Percentiles rank a stretch among this genome's conserved stretches.
Conservation (phyloP, 2,797 vertebrate species). For the Scyliorhinus canicula region DNA sequence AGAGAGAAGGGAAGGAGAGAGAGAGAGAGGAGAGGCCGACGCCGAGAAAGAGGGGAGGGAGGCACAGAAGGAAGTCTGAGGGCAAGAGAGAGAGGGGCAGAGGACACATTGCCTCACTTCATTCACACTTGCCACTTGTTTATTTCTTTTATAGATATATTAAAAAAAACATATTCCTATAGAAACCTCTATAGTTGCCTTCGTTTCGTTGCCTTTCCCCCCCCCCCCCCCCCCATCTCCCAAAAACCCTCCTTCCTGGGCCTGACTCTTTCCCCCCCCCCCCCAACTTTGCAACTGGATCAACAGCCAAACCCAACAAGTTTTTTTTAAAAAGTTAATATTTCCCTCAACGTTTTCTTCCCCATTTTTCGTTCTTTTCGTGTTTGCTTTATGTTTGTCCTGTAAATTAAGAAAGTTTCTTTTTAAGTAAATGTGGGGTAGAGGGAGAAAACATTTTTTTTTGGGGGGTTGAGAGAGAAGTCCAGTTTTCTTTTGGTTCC, state of each 20-base stretch:
- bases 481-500: not conserved
- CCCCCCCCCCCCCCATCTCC: too few species aligned
- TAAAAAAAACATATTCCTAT: too few species aligned
- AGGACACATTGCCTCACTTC: not conserved
- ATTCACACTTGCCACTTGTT: too few species aligned
- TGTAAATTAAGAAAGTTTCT: not conserved
- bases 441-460: not conserved
- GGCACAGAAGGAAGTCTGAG: not conserved
- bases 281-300: not conserved
- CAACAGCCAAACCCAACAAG: not conserved
- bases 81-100: not conserved
- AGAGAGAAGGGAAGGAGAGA: too few species aligned
- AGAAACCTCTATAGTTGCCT: too few species aligned
- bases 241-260: not conserved
- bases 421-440: not conserved
- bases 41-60: not conserved
- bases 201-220: too few species aligned
- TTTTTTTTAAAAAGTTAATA: not conserved
- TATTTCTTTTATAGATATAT: too few species aligned
- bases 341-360: not conserved
- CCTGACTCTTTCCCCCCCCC: too few species aligned
- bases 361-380: too few species aligned
- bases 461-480: too few species aligned
- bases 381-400: not conserved
- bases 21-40: not conserved